Percentiles rank a stretch among this genome's conserved stretches.
Conservation (phyloP, 2,113 vertebrate species). For the Grallaria varia region DNA sequence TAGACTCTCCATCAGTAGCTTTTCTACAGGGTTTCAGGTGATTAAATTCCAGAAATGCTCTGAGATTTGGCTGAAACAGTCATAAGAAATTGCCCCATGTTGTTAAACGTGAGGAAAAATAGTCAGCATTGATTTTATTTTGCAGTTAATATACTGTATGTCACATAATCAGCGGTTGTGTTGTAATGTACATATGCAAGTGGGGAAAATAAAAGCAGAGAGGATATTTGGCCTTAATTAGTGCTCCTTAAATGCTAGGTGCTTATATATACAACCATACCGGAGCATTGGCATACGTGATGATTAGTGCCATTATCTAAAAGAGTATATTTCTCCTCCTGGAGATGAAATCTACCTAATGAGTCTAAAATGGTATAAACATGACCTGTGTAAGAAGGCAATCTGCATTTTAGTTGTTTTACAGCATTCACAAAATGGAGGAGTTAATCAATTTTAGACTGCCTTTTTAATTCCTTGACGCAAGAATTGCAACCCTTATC, state of each 20-base stretch:
- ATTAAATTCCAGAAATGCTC: background rate
- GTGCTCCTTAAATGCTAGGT: background rate
- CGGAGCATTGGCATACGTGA: accelerated
- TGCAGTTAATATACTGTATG: background rate
- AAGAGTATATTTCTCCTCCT: slow-evolving; percentile 14
- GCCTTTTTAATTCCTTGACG: background rate
- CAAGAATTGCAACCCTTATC: background rate
- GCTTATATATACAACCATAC: background rate
- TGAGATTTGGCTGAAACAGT: background rate
- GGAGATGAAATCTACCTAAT: background rate
- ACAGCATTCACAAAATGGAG: background rate
- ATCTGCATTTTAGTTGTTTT: background rate
- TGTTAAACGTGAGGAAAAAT: background rate
- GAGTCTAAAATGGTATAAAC: background rate
- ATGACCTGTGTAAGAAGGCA: background rate
- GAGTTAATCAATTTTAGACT: background rate
- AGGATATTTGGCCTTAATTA: slow-evolving; percentile 20
- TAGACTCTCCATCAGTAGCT: background rate
- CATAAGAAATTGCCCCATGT: background rate
- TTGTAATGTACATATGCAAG: background rate
- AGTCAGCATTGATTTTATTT: background rate
- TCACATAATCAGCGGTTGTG: background rate
- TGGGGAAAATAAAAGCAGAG: slow-evolving; percentile 20
- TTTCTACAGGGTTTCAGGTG: background rate
- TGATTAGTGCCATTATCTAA: background rate